Conservation (phyloP, 2,888 invertebrate genomes). For the Agonopterix arenella region DNA sequence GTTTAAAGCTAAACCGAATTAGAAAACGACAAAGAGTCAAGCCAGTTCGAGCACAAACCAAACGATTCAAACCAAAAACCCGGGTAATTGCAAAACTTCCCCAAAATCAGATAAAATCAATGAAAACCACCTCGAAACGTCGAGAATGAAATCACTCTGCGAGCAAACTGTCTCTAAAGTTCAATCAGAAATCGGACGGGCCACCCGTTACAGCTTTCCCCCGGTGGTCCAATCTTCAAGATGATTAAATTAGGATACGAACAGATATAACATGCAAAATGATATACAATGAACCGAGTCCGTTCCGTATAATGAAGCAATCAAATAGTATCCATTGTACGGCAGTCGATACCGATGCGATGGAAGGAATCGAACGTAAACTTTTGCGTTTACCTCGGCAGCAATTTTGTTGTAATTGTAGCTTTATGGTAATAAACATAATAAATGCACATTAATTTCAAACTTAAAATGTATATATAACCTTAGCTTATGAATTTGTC, state of each 20-base stretch:
- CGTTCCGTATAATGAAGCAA: conserved; percentile 72
- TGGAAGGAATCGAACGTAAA: conserved; percentile 25
- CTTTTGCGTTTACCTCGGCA: conserved; percentile 21
- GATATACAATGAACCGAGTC: conserved; percentile 68
- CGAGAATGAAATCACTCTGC: conserved; percentile 26
- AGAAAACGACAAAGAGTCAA: too few relatives aligned
- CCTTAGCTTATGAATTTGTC: too few relatives aligned
- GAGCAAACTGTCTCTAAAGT: conserved; percentile 48
- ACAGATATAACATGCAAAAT: conserved; percentile 72
- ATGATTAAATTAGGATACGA: conserved; percentile 74
- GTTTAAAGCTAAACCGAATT: too few relatives aligned
- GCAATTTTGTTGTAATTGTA: too few relatives aligned
- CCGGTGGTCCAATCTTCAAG: conserved; percentile 74
- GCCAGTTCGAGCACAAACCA: too few relatives aligned
- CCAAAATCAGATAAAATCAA: too few relatives aligned
- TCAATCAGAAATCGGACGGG: conserved; percentile 51
- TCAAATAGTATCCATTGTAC: conserved; percentile 67
- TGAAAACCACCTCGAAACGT: too few relatives aligned
- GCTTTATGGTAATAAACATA: too few relatives aligned
- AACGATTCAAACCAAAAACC: too few relatives aligned
- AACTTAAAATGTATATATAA: too few relatives aligned
- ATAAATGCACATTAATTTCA: too few relatives aligned
- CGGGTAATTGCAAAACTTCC: too few relatives aligned
- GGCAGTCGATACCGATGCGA: conserved; percentile 27
- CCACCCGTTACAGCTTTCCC: conserved; percentile 56